Evolutionary conservation across 1,140 invertebrate genomes (phyloP).

Genomic region (Drosophila erecta): DNA sequence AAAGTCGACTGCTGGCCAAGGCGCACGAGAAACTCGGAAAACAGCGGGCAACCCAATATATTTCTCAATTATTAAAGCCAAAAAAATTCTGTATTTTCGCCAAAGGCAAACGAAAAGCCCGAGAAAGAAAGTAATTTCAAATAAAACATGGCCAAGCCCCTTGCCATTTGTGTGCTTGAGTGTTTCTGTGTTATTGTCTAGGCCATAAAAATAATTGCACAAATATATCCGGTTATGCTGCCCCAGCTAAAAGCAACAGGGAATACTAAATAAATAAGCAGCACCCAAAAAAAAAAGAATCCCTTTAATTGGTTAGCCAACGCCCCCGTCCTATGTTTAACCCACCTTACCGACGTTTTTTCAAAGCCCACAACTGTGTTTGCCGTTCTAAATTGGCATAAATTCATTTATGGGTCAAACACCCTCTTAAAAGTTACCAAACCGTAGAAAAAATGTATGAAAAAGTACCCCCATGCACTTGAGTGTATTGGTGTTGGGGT

Average conservation of each 20-base stretch:
- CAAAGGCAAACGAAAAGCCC: background rate
- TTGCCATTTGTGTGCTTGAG: slow-evolving; percentile 12
- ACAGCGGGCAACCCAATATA: slow-evolving; percentile 15
- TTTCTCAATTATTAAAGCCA: slow-evolving; percentile 36
- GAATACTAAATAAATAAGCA: slow-evolving; percentile 40
- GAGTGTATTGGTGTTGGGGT: slow-evolving; percentile 26
- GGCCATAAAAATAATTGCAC: slow-evolving; percentile 52
- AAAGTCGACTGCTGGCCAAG: slow-evolving; percentile 70
- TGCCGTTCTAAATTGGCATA: slow-evolving; percentile 65
- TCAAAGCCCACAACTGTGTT: slow-evolving; percentile 23
- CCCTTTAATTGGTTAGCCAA: slow-evolving; percentile 54
- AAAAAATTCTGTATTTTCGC: slow-evolving; percentile 7
- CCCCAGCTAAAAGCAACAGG: background rate
- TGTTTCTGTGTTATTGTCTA: slow-evolving; percentile 17
- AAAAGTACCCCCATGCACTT: slow-evolving; percentile 22
- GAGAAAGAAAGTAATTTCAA: slow-evolving; percentile 12
- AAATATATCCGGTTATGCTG: slow-evolving; percentile 53
- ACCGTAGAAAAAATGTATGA: slow-evolving; percentile 6
- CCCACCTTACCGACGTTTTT: slow-evolving; percentile 1
- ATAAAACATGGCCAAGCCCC: slow-evolving; percentile 33
- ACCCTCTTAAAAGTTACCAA: slow-evolving; percentile 47
- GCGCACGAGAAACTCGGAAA: slow-evolving; percentile 66
- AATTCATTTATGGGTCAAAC: slow-evolving; percentile 79
- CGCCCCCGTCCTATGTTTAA: slow-evolving; percentile 10
- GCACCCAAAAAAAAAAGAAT: slow-evolving; percentile 30